Evolutionary conservation across 2,797 vertebrate species (phyloP).

Genomic region (Uromys caudimaculatus): DNA sequence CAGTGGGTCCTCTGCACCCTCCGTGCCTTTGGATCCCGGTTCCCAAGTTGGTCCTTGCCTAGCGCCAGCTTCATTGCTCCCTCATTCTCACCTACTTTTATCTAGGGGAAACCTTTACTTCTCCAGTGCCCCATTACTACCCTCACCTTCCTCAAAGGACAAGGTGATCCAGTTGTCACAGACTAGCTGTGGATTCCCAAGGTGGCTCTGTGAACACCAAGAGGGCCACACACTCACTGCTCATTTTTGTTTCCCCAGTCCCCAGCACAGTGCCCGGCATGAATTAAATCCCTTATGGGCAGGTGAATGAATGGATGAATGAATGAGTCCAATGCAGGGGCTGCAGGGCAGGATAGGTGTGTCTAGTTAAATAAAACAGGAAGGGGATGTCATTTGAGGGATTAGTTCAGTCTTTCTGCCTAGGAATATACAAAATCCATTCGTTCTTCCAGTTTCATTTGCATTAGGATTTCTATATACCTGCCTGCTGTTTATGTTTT

Average conservation of each 20-base stretch:
- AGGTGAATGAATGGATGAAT: constrained; percentile 3
- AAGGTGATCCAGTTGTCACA: not conserved
- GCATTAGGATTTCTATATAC: not conserved
- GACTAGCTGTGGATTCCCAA: not conserved
- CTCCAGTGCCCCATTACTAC: not conserved
- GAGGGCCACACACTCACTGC: not conserved
- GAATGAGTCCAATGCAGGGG: not conserved
- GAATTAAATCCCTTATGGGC: not conserved
- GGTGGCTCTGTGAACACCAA: not conserved
- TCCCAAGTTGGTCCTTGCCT: not conserved
- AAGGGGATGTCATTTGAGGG: not conserved
- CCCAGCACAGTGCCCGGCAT: constrained; percentile 17
- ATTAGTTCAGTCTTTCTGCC: not conserved
- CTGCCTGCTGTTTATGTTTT: constrained; percentile 2
- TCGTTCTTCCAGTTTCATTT: not conserved
- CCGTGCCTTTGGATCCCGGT: not conserved
- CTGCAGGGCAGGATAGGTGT: not conserved
- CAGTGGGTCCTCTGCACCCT: not conserved
- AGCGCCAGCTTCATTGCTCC: not conserved
- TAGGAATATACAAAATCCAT: not conserved
- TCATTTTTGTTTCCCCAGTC: not conserved
- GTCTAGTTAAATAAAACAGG: not conserved
- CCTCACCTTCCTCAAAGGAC: constrained; percentile 26
- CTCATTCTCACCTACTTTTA: not conserved
- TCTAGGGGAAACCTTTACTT: constrained; percentile 4